Conservation (phyloP, 1,140 invertebrate genomes). For the Globodera ellingtonae region DNA sequence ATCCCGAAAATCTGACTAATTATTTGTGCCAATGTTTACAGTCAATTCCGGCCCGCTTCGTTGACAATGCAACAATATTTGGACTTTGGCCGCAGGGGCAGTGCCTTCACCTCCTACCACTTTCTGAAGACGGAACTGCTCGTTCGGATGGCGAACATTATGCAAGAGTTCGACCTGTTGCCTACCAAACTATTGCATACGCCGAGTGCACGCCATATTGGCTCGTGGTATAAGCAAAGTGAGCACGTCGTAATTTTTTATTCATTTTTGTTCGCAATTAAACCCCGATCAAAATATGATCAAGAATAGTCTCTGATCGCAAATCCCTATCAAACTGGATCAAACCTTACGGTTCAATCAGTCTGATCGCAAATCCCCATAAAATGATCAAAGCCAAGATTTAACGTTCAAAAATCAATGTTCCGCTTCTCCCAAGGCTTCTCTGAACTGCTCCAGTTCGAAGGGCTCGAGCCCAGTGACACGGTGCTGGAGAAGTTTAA, state of each 20-base stretch:
- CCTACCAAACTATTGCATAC: conserved; percentile 56
- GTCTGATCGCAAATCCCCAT: too few relatives aligned
- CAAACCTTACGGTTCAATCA: conserved; percentile 49
- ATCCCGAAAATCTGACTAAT: too few relatives aligned
- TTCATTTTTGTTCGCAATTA: background rate
- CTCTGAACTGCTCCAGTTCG: conserved; percentile 32
- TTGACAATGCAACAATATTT: conserved; percentile 67
- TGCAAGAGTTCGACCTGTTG: conserved; percentile 61
- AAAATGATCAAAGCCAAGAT: too few relatives aligned
- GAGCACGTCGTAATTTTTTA: background rate
- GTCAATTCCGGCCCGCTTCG: conserved; percentile 66
- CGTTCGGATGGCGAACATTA: conserved; percentile 62
- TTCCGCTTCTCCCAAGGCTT: conserved; percentile 6
- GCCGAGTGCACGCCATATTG: conserved; percentile 55
- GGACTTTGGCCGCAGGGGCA: conserved; percentile 66
- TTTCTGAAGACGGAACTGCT: conserved; percentile 62
- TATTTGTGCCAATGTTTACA: conserved; percentile 52
- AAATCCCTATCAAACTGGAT: conserved; percentile 34
- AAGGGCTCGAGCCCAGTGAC: conserved; percentile 20
- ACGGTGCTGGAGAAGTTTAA: conserved; percentile 47
- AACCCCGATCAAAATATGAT: too few relatives aligned
- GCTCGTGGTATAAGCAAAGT: conserved; percentile 60
- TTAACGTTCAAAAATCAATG: conserved; percentile 24
- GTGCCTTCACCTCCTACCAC: conserved; percentile 54
- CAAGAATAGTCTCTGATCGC: too few relatives aligned